Percentiles rank a stretch among this genome's conserved stretches.
phyloP scores from a whole-genome alignment of 2,888 invertebrate species.

The Zelleria hepariella region DNA sequence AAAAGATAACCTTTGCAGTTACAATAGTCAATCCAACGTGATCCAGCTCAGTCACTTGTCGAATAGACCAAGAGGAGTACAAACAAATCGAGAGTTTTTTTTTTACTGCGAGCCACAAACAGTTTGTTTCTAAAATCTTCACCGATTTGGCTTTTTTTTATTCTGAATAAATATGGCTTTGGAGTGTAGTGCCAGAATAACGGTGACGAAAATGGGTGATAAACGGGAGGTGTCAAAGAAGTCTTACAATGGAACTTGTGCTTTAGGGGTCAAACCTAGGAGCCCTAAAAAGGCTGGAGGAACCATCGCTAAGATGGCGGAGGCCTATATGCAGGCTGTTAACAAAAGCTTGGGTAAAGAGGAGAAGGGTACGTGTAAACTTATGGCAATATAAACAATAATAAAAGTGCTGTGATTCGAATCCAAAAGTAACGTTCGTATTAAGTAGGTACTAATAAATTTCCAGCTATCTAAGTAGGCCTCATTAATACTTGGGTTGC shows the following conservation, averaged over 20 bases:
- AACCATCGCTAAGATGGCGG: constrained; percentile 47
- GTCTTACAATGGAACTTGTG: constrained; percentile 40
- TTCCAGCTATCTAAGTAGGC: too few species aligned
- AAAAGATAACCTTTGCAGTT: constrained; percentile 22
- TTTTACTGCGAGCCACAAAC: background rate
- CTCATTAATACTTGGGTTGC: too few species aligned
- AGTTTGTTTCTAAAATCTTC: background rate
- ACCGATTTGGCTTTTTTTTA: background rate
- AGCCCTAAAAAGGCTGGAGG: constrained; percentile 28
- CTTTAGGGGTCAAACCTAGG: constrained; percentile 39
- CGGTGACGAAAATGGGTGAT: constrained; percentile 39
- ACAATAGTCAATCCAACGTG: constrained; percentile 11
- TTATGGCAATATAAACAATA: too few species aligned
- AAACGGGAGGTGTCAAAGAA: constrained; percentile 42
- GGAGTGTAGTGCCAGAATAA: constrained; percentile 44
- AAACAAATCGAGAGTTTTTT: background rate
- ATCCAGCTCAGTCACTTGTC: constrained; percentile 14
- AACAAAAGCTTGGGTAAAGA: constrained; percentile 35
- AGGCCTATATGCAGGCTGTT: constrained; percentile 54
- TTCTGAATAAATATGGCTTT: constrained; percentile 16
- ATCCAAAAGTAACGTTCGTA: too few species aligned
- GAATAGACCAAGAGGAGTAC: background rate
- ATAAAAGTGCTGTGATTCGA: too few species aligned
- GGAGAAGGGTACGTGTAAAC: constrained; percentile 25
- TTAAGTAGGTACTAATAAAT: too few species aligned